Evolutionary conservation across 2,888 invertebrate species (phyloP).

Genomic region (Agrypnus murinus): DNA sequence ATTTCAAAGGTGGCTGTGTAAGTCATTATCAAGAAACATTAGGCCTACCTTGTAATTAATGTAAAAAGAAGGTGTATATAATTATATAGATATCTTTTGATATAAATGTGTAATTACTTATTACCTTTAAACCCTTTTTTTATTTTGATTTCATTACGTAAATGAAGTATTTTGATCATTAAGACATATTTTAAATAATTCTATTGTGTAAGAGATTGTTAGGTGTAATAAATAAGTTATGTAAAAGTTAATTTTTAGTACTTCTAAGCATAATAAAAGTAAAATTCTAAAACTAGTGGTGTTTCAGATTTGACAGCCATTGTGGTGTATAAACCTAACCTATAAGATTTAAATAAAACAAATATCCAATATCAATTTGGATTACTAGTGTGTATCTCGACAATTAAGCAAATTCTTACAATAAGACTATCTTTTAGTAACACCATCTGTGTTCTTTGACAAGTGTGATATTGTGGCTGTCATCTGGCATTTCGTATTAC

Average conservation of each 20-base stretch:
- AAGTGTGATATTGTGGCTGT: background rate
- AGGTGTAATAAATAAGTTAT: slow-evolving; percentile 27
- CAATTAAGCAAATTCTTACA: too few relatives aligned
- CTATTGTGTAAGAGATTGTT: slow-evolving; percentile 25
- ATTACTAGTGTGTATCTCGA: background rate
- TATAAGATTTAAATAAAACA: too few relatives aligned
- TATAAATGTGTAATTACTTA: slow-evolving; percentile 47
- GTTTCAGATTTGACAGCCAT: background rate
- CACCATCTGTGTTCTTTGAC: too few relatives aligned
- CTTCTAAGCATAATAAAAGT: slow-evolving; percentile 14
- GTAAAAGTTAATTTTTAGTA: slow-evolving; percentile 24
- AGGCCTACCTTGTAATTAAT: slow-evolving; percentile 53
- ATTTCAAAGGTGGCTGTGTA: slow-evolving; percentile 45
- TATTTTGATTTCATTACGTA: slow-evolving; percentile 3
- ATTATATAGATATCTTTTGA: slow-evolving; percentile 56
- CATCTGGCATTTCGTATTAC: slow-evolving; percentile 8
- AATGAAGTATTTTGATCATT: slow-evolving; percentile 13
- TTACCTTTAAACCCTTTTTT: slow-evolving; percentile 25
- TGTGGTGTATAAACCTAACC: background rate
- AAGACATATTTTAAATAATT: background rate
- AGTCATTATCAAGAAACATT: slow-evolving; percentile 46
- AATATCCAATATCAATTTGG: too few relatives aligned
- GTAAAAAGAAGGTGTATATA: slow-evolving; percentile 56
- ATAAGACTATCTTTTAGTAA: too few relatives aligned
- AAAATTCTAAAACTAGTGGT: background rate